Conservation (phyloP, 2,797 vertebrate species). For the Bufotes viridis region DNA sequence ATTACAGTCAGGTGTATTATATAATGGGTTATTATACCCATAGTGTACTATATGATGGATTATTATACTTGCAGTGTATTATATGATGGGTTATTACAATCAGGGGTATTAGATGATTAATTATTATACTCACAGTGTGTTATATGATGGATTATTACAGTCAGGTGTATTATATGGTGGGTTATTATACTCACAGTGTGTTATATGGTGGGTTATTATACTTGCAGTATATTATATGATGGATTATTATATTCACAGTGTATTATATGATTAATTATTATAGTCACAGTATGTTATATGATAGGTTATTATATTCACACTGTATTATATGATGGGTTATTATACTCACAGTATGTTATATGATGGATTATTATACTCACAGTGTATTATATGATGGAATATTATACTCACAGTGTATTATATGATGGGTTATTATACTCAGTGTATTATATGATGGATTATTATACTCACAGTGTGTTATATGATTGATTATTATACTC, state of each 20-base stretch:
- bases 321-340: neutral
- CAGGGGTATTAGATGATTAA: neutral
- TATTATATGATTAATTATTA: constrained; percentile 3
- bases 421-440: neutral
- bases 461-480: neutral
- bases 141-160: neutral
- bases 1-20: neutral
- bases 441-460: neutral
- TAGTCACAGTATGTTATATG: neutral
- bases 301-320: neutral
- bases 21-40: neutral
- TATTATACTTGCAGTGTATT: neutral
- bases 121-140: neutral
- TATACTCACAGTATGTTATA: neutral
- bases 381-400: neutral
- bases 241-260: neutral
- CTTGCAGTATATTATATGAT: neutral
- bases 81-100: neutral
- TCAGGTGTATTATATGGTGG: neutral
- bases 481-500: neutral
- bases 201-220: neutral
- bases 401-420: neutral
- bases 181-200: neutral
- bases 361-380: neutral
- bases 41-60: neutral